Evolutionary conservation across 2,113 vertebrate genomes (phyloP), one percentile per base, ranked within the genome.

Genomic region (Reinhardtius hippoglossoides): DNA sequence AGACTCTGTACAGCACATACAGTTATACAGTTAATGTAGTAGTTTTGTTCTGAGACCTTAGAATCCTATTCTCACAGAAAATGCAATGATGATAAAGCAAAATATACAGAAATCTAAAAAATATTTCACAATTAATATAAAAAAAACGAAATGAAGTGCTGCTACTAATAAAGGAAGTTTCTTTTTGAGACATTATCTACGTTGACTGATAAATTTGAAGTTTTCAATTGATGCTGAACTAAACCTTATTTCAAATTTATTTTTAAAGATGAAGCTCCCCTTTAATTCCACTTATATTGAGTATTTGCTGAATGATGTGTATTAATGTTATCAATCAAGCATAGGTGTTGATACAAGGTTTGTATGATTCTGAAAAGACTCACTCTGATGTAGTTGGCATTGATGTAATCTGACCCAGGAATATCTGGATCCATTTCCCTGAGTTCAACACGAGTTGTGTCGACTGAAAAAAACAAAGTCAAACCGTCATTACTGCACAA

Each of bases 311-410:
- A 31, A 31, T 31, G 31, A 4, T 52, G 21, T 63, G 42, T 54
- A 5, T 48, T 18, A 10, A 3, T 23, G 35, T 18, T 21, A 27
- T 57, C 21, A 0, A 16, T 24, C 5, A 37, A 24, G 9, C n/a
- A 48, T 13, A 35, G 26, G 18, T 74, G 46, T 50, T 21, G 35
- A 48, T 23, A 18, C 24, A 52, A 10, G 8, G 46, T 16, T 31
- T 57, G 35, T 54, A 3, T 6, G 15, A n/a, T 2, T 42, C 46
- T 44, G 20, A 13, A 24, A 3, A 67, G 9, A 87, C 80, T 90
- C 88, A 96, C 96, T 94, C 92, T 92, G 86, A 97, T 96, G 60
- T 97, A 96, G 91, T 96, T 97, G 87, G 96, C 96, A 1, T 96
- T 97, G 89, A 96, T 96, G 92, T 96, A 95, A 90, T 97, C 94